These are phyloP conservation scores for Triplophysa dalaica DNA, from an alignment of 2,113 vertebrate genomes.

Conservation along the genomic window DNA sequence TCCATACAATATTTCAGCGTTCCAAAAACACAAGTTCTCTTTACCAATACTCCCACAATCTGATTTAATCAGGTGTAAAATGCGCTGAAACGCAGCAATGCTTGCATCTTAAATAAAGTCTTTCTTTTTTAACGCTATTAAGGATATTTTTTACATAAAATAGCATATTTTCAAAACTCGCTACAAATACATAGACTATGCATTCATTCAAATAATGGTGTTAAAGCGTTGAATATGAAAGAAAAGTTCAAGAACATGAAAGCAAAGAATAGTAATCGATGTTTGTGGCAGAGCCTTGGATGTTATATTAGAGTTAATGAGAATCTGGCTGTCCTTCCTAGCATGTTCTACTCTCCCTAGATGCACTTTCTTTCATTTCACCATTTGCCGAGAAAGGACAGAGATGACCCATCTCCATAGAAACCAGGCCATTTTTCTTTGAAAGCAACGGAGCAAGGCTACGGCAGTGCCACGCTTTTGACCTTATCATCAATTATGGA, in stretches of 20 bases:
- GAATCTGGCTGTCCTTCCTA: not conserved
- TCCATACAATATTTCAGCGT: too few relatives aligned
- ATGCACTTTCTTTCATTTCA: slow-evolving; percentile 17
- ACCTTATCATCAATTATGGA: slow-evolving; percentile 20
- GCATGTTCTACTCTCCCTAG: not conserved
- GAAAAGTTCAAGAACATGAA: not conserved
- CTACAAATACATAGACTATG: too few relatives aligned
- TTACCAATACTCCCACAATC: too few relatives aligned
- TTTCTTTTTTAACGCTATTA: too few relatives aligned
- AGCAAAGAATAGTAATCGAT: slow-evolving; percentile 21
- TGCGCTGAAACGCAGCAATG: too few relatives aligned
- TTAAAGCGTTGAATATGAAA: not conserved
- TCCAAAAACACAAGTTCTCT: too few relatives aligned
- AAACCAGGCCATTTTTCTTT: slow-evolving; percentile 37
- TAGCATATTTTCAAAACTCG: too few relatives aligned
- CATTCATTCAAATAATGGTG: too few relatives aligned
- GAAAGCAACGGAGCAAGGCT: slow-evolving; percentile 18
- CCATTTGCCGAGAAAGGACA: slow-evolving; percentile 2
- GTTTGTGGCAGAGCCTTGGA: not conserved
- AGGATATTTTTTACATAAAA: too few relatives aligned
- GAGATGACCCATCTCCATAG: slow-evolving; percentile 28
- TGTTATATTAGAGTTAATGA: not conserved
- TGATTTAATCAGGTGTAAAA: too few relatives aligned
- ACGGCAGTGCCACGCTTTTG: not conserved
- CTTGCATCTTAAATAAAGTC: too few relatives aligned